Conservation (phyloP, 1,140 invertebrate species). For the Achatina immaculata region DNA sequence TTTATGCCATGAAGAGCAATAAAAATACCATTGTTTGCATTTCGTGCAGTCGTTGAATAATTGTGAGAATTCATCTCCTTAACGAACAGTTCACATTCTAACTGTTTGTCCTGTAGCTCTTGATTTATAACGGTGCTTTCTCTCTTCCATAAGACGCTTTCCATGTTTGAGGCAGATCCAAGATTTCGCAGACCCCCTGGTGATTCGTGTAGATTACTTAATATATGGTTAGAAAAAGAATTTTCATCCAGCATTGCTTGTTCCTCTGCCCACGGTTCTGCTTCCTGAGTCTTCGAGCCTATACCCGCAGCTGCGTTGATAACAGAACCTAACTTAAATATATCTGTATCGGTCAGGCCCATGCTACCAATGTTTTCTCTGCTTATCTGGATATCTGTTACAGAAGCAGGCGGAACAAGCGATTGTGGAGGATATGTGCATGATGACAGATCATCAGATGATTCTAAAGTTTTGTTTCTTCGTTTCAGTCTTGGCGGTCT, state of each 20-base stretch:
- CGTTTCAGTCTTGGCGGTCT: slow-evolving; percentile 15
- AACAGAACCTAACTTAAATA: neutral
- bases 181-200: neutral
- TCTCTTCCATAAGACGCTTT: neutral
- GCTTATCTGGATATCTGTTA: neutral
- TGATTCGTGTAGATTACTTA: neutral
- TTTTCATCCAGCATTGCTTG: neutral
- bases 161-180: neutral
- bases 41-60: neutral
- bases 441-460: neutral
- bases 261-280: neutral
- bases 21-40: neutral
- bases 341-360: neutral
- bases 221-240: neutral
- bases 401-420: no score
- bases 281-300: neutral
- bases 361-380: neutral
- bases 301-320: neutral
- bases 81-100: neutral
- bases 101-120: neutral
- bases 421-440: neutral
- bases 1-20: neutral
- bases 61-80: neutral
- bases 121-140: neutral
- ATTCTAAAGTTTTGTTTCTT: neutral